Base-by-base conservation (phyloP, 2,797 vertebrate species). In the Rousettus madagascariensis region DNA sequence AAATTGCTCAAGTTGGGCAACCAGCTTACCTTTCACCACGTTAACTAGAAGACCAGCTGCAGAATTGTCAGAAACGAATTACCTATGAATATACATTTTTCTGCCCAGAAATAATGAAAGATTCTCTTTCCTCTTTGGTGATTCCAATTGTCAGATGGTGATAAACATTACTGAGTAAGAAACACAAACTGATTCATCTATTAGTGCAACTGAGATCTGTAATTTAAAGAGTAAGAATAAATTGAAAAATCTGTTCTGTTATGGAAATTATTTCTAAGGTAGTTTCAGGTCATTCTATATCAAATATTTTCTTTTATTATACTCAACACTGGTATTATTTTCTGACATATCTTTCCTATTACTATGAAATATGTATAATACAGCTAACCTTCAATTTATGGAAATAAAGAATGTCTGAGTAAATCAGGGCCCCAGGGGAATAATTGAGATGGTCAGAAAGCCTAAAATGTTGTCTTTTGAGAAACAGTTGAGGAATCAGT, bases 1-100 rank as follows among this genome's bases (percentile, higher is more conserved):
- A 94, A 95, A 92, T 84, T 92, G 53, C 41, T 79, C n/a, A 38
- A 55, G 49, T 49, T 95, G 77, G 15, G 41, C 51, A 89, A 36
- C 38, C 89, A 83, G 38, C 16, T 94, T 88, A 41, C 8, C 43
- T 95, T 90, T 77, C 17, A 74, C 68, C 41, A 38, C 26, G 10
- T 78, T 71, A 94, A 86, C 74, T 74, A 63, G n/a, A 95, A 96
- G 51, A 95, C 30, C 82, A 91, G 82, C 53, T 49, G n/a, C 53
- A 92, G 78, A 86, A 89, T 49, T 86, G 4, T 91, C 83, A 71
- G 65, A 95, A 90, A 91, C 63, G 88, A 95, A 92, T 92, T 66
- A 82, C 41, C 46, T 87, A 74, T 53, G 83, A 92, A 49, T 22
- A 71, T 86, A 66, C 8, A 22, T 68, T 90, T 30, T 61, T 96